These are phyloP conservation scores for Proales similis DNA, from an alignment of 1,140 invertebrate species.

Conservation along the genomic window DNA sequence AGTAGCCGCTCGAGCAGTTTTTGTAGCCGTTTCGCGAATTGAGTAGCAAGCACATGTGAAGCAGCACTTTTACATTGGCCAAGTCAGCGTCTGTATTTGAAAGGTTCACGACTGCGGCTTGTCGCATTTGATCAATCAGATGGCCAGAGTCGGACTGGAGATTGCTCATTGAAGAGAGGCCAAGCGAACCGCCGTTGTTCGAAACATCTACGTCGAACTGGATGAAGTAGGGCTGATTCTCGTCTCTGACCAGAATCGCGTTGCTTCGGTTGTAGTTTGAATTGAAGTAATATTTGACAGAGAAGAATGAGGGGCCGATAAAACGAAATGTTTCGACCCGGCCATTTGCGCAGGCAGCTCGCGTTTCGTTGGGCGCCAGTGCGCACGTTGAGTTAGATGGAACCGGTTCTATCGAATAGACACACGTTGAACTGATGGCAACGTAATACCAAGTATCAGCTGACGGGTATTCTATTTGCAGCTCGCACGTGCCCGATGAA, in stretches of 20 bases:
- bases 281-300: conserved; percentile 34
- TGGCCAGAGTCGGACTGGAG: conserved; percentile 20
- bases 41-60: conserved; percentile 14
- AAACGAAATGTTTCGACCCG: conserved; percentile 35
- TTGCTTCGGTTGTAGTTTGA: conserved; percentile 35
- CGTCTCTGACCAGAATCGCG: conserved; percentile 25
- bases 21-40: conserved; percentile 28
- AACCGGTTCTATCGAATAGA: conserved; percentile 16
- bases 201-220: conserved; percentile 30
- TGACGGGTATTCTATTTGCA: conserved; percentile 11
- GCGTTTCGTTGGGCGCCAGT: background rate
- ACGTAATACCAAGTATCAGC: conserved; percentile 22
- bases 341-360: conserved; percentile 3
- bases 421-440: conserved; percentile 15
- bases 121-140: background rate
- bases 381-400: conserved; percentile 1
- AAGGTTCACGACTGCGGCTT: background rate
- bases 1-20: conserved; percentile 19
- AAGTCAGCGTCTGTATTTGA: background rate
- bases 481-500: conserved; percentile 4
- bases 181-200: conserved; percentile 27
- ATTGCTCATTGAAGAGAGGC: conserved; percentile 28
- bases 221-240: conserved; percentile 35
- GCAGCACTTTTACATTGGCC: conserved; percentile 27
- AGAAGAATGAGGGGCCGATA: conserved; percentile 33